Conservation (phyloP, 2,888 invertebrate genomes). For the Mechanitis mazaeus region DNA sequence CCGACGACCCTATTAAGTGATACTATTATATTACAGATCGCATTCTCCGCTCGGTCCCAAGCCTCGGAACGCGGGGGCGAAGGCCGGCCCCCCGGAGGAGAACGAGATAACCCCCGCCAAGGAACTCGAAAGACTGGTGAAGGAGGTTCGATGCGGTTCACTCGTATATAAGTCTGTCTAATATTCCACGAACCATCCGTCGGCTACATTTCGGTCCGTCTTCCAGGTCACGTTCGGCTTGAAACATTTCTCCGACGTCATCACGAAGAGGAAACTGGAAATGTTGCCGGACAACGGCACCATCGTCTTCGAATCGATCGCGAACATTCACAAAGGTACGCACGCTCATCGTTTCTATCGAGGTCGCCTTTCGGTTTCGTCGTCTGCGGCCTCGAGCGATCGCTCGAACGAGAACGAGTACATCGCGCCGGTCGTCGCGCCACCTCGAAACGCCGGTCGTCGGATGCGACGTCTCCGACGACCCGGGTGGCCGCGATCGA, state of each 20-base stretch:
- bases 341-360: too few species aligned
- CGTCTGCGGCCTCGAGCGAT: too few species aligned
- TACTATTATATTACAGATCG: slow-evolving; percentile 58
- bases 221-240: slow-evolving; percentile 75
- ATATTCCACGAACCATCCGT: too few species aligned
- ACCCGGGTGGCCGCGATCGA: too few species aligned
- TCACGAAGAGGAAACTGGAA: slow-evolving; percentile 92
- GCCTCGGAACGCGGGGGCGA: slow-evolving; percentile 66
- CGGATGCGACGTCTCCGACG: too few species aligned
- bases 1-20: too few species aligned
- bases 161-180: background rate
- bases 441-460: too few species aligned
- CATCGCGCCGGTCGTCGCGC: too few species aligned
- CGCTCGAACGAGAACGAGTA: too few species aligned
- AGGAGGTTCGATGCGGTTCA: slow-evolving; percentile 63
- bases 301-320: slow-evolving; percentile 93
- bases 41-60: slow-evolving; percentile 81
- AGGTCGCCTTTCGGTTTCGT: background rate
- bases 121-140: slow-evolving; percentile 85
- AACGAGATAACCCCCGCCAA: slow-evolving; percentile 80
- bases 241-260: slow-evolving; percentile 94
- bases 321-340: slow-evolving; percentile 86
- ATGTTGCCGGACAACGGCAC: slow-evolving; percentile 96
- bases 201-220: background rate
- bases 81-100: slow-evolving; percentile 75